Conservation (phyloP, 1,140 invertebrate genomes). For the fruit fly (Drosophila melanogaster) region DNA sequence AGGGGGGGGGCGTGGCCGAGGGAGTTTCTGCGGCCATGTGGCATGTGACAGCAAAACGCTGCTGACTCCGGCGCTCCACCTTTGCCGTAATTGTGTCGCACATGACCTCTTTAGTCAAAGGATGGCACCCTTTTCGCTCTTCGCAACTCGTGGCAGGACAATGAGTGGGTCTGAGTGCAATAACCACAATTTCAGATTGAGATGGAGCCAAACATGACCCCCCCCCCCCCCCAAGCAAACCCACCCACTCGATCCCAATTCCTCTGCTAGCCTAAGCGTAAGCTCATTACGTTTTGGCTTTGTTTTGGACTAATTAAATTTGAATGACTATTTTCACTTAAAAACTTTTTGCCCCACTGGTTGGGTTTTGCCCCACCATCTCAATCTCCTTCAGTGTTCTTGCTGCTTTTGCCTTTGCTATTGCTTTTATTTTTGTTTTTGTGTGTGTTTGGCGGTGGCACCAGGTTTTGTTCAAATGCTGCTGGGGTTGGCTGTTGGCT, state of each 20-base stretch:
- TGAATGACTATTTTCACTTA: slow-evolving; percentile 83
- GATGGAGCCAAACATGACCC: slow-evolving; percentile 48
- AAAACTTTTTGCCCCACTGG: slow-evolving; percentile 70
- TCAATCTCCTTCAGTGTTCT: background rate
- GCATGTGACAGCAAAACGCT: slow-evolving; percentile 77
- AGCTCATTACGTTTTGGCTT: slow-evolving; percentile 82
- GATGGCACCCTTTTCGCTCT: slow-evolving; percentile 43
- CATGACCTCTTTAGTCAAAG: slow-evolving; percentile 61
- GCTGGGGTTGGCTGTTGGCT: slow-evolving; percentile 34
- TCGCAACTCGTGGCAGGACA: slow-evolving; percentile 19
- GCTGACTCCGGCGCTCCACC: slow-evolving; percentile 70
- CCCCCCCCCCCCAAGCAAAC: background rate
- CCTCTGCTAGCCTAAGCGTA: slow-evolving; percentile 59
- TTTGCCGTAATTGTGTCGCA: slow-evolving; percentile 78
- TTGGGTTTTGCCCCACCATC: slow-evolving; percentile 15
- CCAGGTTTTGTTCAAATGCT: slow-evolving; percentile 61
- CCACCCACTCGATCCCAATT: background rate
- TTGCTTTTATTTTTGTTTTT: slow-evolving; percentile 23
- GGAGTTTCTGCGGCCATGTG: slow-evolving; percentile 74
- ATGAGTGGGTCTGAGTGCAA: slow-evolving; percentile 52
- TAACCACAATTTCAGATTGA: slow-evolving; percentile 78
- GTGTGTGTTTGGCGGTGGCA: slow-evolving; percentile 19
- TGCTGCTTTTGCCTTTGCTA: slow-evolving; percentile 23
- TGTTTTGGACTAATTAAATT: slow-evolving; percentile 83
- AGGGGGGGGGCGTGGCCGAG: slow-evolving; percentile 35